Conservation (phyloP, 2,113 vertebrate species). For the Myocastor coypus region DNA sequence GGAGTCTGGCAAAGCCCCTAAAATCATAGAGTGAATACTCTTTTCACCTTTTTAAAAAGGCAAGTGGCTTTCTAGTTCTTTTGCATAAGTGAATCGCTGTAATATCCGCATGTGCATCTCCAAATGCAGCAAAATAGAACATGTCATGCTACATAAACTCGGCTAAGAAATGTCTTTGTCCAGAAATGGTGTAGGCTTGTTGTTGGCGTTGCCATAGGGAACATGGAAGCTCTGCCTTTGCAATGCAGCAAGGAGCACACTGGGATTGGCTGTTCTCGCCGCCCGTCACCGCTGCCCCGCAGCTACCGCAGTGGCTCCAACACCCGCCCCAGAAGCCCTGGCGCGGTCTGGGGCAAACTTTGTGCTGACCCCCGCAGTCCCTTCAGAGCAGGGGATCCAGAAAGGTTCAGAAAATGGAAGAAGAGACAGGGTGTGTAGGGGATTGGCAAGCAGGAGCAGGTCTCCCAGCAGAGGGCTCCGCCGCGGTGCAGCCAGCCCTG, state of each 20-base stretch:
- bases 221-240: constrained; percentile 11
- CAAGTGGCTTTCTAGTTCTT: neutral
- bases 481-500: rapidly evolving
- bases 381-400: neutral
- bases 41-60: neutral
- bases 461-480: constrained; percentile 40
- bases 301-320: neutral
- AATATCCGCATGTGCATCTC: neutral
- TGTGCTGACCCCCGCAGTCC: neutral
- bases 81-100: neutral
- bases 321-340: neutral
- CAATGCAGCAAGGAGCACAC: neutral
- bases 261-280: constrained; percentile 53
- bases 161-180: constrained; percentile 63
- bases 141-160: neutral
- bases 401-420: neutral
- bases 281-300: constrained; percentile 44
- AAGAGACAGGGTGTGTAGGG: neutral
- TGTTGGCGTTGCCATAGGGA: constrained; percentile 70
- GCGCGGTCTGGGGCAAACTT: constrained; percentile 2
- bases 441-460: neutral
- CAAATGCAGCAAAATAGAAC: constrained; percentile 31
- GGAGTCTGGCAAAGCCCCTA: neutral
- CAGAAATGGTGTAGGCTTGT: constrained; percentile 39
- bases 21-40: rapidly evolving